Evolutionary conservation across 1,140 invertebrate species (phyloP).

Genomic region (Heliconius hermathena): DNA sequence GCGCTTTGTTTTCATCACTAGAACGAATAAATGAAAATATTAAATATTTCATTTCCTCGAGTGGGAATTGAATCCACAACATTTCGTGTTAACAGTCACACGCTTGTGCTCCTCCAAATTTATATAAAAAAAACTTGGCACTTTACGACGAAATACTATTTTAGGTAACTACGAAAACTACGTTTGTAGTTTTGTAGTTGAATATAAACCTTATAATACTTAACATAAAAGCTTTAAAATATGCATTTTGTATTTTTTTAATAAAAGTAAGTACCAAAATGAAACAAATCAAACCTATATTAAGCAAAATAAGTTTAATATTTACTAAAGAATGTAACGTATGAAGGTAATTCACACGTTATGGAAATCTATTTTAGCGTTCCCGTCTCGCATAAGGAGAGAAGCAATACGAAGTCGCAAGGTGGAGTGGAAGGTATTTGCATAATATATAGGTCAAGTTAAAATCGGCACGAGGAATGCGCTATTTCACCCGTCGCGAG

Average conservation of each 20-base stretch:
- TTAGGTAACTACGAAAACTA: neutral
- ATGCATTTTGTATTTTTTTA: neutral
- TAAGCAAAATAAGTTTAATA: neutral
- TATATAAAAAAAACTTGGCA: neutral
- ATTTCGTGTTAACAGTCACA: too few relatives aligned
- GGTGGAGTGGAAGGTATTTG: constrained; percentile 24
- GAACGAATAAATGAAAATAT: too few relatives aligned
- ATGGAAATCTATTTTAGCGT: constrained; percentile 1
- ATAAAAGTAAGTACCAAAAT: neutral
- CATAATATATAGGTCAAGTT: constrained; percentile 60
- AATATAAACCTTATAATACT: neutral
- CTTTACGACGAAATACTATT: neutral
- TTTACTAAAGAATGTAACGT: neutral
- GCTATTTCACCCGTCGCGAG: constrained; percentile 56
- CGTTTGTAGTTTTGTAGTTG: neutral
- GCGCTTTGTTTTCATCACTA: too few relatives aligned
- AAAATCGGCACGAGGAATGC: constrained; percentile 55
- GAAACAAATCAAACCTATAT: too few relatives aligned
- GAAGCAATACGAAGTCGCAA: constrained; percentile 22
- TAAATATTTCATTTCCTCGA: too few relatives aligned
- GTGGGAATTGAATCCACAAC: too few relatives aligned
- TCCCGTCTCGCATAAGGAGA: constrained; percentile 3
- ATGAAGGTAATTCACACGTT: neutral
- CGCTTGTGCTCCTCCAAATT: neutral
- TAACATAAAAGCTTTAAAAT: neutral